These are phyloP conservation scores for Gnathonemus echidnorhynchus DNA, from an alignment of 2,113 vertebrate species.

Conservation along the genomic window DNA sequence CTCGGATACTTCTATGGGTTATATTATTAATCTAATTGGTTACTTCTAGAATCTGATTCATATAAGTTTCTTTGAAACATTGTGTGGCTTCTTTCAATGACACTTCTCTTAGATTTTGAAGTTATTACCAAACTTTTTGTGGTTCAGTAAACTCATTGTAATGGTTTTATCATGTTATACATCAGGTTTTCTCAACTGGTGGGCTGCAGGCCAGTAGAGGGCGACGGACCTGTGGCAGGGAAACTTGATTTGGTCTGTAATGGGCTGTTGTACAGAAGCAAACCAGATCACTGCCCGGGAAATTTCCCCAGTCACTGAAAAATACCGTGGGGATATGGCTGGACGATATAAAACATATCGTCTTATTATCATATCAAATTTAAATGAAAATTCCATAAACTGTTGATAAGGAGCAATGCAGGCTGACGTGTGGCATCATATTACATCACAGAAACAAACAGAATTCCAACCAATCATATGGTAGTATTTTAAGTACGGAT, in stretches of 20 bases:
- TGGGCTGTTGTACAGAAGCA: not conserved
- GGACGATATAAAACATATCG: not conserved
- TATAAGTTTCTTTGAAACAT: not conserved
- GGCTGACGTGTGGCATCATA: not conserved
- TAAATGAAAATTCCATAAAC: not conserved
- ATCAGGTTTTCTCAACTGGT: not conserved
- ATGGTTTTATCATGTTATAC: constrained; percentile 9
- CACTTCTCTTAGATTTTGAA: not conserved
- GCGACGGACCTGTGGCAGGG: not conserved
- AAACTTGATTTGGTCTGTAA: not conserved
- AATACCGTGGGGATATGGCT: not conserved
- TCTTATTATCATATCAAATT: not conserved
- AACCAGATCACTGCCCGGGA: too few species aligned
- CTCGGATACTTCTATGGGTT: not conserved
- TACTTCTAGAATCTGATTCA: not conserved
- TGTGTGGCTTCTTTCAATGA: not conserved
- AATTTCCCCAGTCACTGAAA: not conserved
- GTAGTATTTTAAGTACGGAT: not conserved
- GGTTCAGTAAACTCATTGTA: not conserved
- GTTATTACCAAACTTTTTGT: not conserved
- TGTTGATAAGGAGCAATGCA: not conserved
- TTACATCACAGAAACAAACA: not conserved
- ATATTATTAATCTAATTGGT: not conserved
- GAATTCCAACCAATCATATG: not conserved
- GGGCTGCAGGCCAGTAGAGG: too few species aligned